phyloP scores from a whole-genome alignment of 2,888 invertebrate species.

The Philonicus albiceps region DNA sequence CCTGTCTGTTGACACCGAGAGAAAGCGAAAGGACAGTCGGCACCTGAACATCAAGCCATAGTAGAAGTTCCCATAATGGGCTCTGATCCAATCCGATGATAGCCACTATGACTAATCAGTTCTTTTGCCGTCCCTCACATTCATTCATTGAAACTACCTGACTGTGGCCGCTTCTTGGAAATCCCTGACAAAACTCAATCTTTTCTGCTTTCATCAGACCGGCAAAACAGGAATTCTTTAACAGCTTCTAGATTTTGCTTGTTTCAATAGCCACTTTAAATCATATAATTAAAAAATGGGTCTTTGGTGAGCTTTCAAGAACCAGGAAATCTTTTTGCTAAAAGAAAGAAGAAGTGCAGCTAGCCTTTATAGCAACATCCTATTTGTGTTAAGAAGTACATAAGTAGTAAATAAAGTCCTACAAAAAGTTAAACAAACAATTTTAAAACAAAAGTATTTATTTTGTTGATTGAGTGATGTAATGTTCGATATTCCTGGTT shows the following conservation, averaged over 20 bases:
- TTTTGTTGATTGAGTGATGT: too few relatives aligned
- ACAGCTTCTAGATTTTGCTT: not conserved
- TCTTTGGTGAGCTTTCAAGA: not conserved
- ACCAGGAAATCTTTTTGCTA: not conserved
- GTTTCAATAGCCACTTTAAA: not conserved
- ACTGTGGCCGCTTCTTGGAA: not conserved
- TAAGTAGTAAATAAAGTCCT: not conserved
- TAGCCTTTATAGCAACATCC: not conserved
- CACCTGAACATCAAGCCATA: constrained; percentile 13
- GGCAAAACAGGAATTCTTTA: not conserved
- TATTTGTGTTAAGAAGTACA: too few relatives aligned
- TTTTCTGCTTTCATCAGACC: not conserved
- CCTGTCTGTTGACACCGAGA: not conserved
- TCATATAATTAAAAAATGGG: not conserved
- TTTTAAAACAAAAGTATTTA: too few relatives aligned
- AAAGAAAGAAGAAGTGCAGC: not conserved
- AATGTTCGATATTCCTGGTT: too few relatives aligned
- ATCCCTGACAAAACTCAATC: not conserved
- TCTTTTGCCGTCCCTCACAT: not conserved
- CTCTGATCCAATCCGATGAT: not conserved
- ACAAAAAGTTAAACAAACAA: not conserved
- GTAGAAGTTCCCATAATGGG: constrained; percentile 5
- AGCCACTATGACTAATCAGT: constrained; percentile 19
- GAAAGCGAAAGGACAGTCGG: constrained; percentile 18
- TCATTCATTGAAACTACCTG: not conserved